Conservation (phyloP, 2,797 vertebrate genomes). For the Percopsis omiscomaycus region DNA sequence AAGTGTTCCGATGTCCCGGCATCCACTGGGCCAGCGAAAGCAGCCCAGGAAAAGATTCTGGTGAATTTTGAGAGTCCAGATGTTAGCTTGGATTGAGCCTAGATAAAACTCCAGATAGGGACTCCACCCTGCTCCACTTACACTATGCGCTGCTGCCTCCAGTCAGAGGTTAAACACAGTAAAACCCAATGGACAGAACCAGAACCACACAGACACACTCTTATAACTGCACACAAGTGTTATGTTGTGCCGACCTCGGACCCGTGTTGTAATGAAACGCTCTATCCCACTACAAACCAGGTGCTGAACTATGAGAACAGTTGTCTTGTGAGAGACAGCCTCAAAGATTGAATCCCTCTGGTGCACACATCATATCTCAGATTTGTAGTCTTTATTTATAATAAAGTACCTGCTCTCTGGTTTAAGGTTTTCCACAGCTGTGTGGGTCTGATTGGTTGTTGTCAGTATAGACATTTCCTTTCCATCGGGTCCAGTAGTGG, state of each 20-base stretch:
- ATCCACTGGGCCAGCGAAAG: conserved; percentile 34
- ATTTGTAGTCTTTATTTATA: not conserved
- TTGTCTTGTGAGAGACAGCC: too few species aligned
- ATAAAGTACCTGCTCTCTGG: conserved; percentile 88
- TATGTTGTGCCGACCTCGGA: not conserved
- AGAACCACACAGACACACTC: too few species aligned
- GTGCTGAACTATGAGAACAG: too few species aligned
- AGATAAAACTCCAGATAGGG: conserved; percentile 58
- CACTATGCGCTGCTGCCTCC: conserved; percentile 33
- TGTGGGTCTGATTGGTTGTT: conserved; percentile 94
- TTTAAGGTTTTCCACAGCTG: conserved; percentile 94
- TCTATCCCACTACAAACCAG: too few species aligned
- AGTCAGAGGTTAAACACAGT: not conserved
- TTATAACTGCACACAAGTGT: too few species aligned
- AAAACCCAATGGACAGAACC: not conserved
- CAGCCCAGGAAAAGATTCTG: conserved; percentile 55
- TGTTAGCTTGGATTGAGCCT: conserved; percentile 42
- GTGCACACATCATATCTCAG: too few species aligned
- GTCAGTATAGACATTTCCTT: conserved; percentile 84
- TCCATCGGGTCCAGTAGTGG: conserved; percentile 82
- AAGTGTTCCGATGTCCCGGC: conserved; percentile 70
- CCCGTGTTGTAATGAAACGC: too few species aligned
- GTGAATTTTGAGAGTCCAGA: conserved; percentile 61
- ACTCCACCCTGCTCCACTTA: conserved; percentile 52
- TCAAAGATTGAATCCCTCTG: too few species aligned